These are phyloP conservation scores for Philypnodon macrostomus DNA, from an alignment of 2,797 vertebrate species.

Conservation along the genomic window DNA sequence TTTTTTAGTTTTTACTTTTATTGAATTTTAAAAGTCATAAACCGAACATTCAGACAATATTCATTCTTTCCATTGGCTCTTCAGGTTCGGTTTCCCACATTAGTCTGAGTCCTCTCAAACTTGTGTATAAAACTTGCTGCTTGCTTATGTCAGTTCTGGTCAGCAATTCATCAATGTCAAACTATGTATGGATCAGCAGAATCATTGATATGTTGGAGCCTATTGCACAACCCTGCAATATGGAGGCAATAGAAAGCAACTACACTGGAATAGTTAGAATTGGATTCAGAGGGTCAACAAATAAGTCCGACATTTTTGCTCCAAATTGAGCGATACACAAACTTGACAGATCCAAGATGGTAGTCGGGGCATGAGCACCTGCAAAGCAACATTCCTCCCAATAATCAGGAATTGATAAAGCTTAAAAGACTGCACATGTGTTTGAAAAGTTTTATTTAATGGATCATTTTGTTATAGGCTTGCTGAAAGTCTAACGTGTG, in stretches of 20 bases:
- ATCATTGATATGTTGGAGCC: conserved; percentile 58
- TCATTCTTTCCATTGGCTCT: too few species aligned
- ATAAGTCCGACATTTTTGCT: conserved; percentile 11
- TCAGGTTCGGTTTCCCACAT: too few species aligned
- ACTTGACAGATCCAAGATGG: neutral
- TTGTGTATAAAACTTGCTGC: conserved; percentile 49
- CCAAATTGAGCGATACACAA: conserved; percentile 6
- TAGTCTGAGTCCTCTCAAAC: conserved; percentile 32
- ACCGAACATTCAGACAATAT: too few species aligned
- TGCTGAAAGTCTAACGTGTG: too few species aligned
- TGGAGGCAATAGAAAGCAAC: conserved; percentile 34
- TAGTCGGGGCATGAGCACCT: neutral
- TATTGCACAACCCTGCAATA: conserved; percentile 42
- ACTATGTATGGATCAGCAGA: conserved; percentile 67
- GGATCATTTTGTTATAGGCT: too few species aligned
- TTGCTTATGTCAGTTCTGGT: conserved; percentile 67
- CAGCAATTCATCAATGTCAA: conserved; percentile 72
- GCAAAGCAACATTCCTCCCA: neutral
- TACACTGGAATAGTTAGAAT: conserved; percentile 25
- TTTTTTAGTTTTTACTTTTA: too few species aligned
- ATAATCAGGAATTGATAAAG: neutral
- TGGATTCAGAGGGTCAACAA: conserved; percentile 20
- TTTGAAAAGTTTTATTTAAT: neutral
- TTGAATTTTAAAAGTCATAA: too few species aligned
- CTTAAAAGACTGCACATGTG: neutral